Base-by-base conservation (phyloP, 2,113 vertebrate species). In the Dasyurus viverrinus region DNA sequence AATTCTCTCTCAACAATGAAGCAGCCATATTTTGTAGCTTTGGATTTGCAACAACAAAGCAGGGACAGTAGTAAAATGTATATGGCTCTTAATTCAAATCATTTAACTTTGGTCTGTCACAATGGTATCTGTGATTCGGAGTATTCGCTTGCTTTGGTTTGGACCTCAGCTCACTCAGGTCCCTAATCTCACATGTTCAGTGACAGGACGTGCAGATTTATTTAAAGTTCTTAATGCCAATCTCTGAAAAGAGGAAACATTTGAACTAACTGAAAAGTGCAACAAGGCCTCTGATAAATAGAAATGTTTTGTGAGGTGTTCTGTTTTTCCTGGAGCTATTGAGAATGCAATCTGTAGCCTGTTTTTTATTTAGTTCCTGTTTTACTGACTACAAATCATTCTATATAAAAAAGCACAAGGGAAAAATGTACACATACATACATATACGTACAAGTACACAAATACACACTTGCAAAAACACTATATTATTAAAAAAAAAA, bases 341-440 rank as follows among this genome's bases (percentile, higher is more conserved):
- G 55, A 95, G 95, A 95, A 94, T 91, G 93, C 95, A 97, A 76
- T 97, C 98, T 97, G 97, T 96, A 95, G 95, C 96, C 97, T 98
- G 91, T 97, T 92, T 97, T 97, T 94, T 97, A 97, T 98, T 98
- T 98, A 97, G 97, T 98, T 98, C 52, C 0, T 98, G 57, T 96
- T 97, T 97, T 96, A 90, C 89, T 97, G 23, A 0, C 94, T 95
- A 95, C 55, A 91, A 98, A 46, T 97, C 95, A 93, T 94, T 93
- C 95, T 96, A 96, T 94, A 97, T 95, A 96, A 96, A 91, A 96
- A 98, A 95, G 96, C 98, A 97, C 97, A 97, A 97, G 68, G 95
- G 97, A 96, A 96, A 93, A 96, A 96, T 60, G 94, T 96, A 97
- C 97, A 96, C n/a, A 42, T 5, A 84, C 19, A 84, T 4, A n/a